Percentiles rank a stretch among this genome's conserved stretches.
Evolutionary conservation across 2,797 vertebrate genomes (phyloP).

Genomic region (Cyprinella venusta): DNA sequence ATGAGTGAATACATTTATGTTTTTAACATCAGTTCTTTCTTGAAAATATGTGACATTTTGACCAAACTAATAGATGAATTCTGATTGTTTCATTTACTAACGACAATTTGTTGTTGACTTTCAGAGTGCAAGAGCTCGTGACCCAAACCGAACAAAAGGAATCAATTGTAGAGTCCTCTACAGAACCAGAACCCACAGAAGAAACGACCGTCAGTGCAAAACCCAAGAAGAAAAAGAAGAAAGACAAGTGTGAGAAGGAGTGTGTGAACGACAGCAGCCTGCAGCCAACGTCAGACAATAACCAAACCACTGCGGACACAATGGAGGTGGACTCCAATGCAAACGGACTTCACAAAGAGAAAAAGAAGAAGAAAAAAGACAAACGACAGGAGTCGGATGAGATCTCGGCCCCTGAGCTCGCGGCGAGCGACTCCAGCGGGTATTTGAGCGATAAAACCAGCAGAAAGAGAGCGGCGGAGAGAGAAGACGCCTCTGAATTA

Average conservation of each 20-base stretch:
- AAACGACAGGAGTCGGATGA: conserved; percentile 64
- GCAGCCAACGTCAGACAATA: conserved; percentile 45
- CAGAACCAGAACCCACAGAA: conserved; percentile 47
- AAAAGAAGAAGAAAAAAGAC: conserved; percentile 77
- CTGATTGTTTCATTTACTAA: background rate
- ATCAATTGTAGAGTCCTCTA: conserved; percentile 15
- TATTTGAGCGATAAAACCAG: conserved; percentile 81
- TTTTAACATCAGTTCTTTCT: background rate
- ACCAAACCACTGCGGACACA: background rate
- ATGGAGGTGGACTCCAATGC: conserved; percentile 49
- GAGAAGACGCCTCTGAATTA: conserved; percentile 32
- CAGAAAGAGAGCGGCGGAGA: conserved; percentile 78
- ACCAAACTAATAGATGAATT: background rate
- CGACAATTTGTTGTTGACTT: background rate
- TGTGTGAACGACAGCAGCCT: background rate
- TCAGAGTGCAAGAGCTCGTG: conserved; percentile 75
- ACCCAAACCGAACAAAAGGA: conserved; percentile 58
- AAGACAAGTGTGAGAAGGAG: conserved; percentile 66
- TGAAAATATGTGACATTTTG: background rate
- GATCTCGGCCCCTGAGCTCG: conserved; percentile 64
- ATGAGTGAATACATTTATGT: too few relatives aligned
- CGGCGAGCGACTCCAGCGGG: conserved; percentile 82
- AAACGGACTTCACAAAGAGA: conserved; percentile 59
- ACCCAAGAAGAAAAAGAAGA: conserved; percentile 79
- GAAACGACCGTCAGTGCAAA: conserved; percentile 31